Conservation (phyloP, 2,888 invertebrate genomes). For the Scaptomyza flava region DNA sequence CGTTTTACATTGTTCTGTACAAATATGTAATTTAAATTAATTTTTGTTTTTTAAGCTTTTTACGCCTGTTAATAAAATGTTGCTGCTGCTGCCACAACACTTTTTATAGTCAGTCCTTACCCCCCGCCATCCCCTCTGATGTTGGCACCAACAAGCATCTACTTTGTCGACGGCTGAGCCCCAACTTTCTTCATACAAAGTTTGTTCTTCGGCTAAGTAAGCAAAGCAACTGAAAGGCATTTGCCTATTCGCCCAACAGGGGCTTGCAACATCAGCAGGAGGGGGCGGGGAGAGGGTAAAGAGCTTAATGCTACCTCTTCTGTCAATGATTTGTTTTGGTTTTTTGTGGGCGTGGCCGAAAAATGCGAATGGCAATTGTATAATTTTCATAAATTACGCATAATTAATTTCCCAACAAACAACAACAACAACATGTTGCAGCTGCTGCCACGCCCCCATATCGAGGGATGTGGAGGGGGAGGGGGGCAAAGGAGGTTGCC, state of each 20-base stretch:
- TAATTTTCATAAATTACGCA: slow-evolving; percentile 76
- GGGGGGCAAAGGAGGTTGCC: too few relatives aligned
- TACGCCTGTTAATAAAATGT: slow-evolving; percentile 74
- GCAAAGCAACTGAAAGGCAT: slow-evolving; percentile 66
- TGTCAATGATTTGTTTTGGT: slow-evolving; percentile 55
- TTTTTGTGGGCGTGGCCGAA: slow-evolving; percentile 40
- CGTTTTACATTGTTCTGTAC: slow-evolving; percentile 66
- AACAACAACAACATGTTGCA: slow-evolving; percentile 2
- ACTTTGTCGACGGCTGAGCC: slow-evolving; percentile 48
- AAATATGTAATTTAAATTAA: slow-evolving; percentile 79
- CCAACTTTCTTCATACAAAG: slow-evolving; percentile 75
- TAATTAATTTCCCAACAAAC: slow-evolving; percentile 67
- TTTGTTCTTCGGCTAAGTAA: slow-evolving; percentile 69
- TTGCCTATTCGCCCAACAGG: slow-evolving; percentile 36
- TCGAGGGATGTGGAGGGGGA: background rate
- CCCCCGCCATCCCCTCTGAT: too few relatives aligned
- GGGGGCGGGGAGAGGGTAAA: background rate
- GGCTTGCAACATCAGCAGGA: too few relatives aligned
- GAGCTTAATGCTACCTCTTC: slow-evolving; percentile 1
- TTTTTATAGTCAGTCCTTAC: background rate
- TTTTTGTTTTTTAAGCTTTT: slow-evolving; percentile 76
- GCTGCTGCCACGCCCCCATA: slow-evolving; percentile 36
- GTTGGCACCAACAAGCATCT: background rate
- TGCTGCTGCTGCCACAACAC: slow-evolving; percentile 33
- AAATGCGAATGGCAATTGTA: slow-evolving; percentile 61